A percentile compares a stretch with the other conserved stretches of the same genome.
Evolutionary conservation across 1,140 invertebrate genomes (phyloP).

Genomic region (Bombus confusus): DNA sequence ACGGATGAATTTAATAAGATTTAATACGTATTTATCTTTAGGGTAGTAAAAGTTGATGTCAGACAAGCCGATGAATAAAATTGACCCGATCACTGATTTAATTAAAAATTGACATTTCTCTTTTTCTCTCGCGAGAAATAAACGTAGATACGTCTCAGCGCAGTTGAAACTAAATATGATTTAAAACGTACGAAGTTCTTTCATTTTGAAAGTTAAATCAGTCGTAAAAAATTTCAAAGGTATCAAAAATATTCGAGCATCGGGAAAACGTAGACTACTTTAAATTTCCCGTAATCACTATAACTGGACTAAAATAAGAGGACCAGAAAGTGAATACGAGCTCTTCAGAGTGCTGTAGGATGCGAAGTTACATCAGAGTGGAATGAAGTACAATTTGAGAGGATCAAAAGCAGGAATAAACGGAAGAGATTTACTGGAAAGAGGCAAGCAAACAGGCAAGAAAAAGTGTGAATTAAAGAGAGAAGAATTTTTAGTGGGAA

Average conservation of each 20-base stretch:
- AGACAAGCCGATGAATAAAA: no score
- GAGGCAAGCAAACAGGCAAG: neutral
- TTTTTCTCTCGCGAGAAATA: no score
- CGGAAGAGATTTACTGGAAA: neutral
- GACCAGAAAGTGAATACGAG: neutral
- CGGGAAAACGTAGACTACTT: neutral
- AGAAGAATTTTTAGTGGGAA: neutral
- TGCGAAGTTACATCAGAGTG: neutral
- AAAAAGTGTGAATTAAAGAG: neutral
- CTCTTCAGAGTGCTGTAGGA: neutral
- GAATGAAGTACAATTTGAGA: neutral
- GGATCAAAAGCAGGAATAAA: neutral
- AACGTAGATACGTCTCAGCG: no score
- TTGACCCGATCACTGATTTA: no score
- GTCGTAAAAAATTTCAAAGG: neutral
- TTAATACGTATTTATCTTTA: neutral
- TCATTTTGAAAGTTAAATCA: neutral
- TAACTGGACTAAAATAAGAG: neutral
- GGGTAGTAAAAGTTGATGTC: no score
- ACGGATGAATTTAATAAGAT: neutral
- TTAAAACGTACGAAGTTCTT: neutral
- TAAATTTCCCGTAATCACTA: neutral
- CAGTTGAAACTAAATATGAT: neutral
- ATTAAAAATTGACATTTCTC: no score
- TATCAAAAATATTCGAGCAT: neutral